Evolutionary conservation across 2,113 vertebrate genomes (phyloP), one percentile per base, ranked within the genome.

Genomic region (Cololabis saira): DNA sequence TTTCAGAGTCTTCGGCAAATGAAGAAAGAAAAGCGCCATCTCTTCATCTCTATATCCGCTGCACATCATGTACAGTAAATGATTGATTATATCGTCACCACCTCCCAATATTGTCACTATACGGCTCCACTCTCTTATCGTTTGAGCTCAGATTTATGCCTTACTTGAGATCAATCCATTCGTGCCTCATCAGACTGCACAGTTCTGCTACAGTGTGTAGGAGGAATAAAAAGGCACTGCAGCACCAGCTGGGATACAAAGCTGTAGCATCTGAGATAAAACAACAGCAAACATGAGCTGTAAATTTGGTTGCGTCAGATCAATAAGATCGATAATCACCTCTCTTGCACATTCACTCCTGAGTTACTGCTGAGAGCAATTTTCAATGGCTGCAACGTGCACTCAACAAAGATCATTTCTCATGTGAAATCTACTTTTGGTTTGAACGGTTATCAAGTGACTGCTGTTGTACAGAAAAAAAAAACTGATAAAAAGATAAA

Each of bases 41-140:
- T 37, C 33, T 37, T 17, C 17, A 68, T 68, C 71, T 72, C 18
- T n/a, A 14, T 18, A 17, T 75, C 52, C 14, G 16, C 68, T 43
- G 50, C 43, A 37, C 30, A 67, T 8, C 51, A 58, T 59, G 9
- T 41, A 37, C 33, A 37, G 33, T 37, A 22, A 17, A 17, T 72
- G 76, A 90, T 74, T 78, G 69, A 85, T 86, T 69, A 3, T 18
- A 40, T 61, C 63, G 50, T 71, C 77, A 69, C 33, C 14, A 56
- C 27, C 12, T 56, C 51, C 30, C n/a, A 57, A 42, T 27, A 60
- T 48, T 68, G 68, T 66, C 57, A 58, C 64, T 51, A 69, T 19
- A 41, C 48, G 67, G 19, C 67, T 66, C 61, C n/a, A 22, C 74
- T 80, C 57, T 15, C 40, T 83, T 84, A 74, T 84, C 71, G 43